A percentile compares a stretch with the other conserved stretches of the same genome.
Evolutionary conservation across 2,797 vertebrate genomes (phyloP).

Genomic region (Furcifer pardalis): DNA sequence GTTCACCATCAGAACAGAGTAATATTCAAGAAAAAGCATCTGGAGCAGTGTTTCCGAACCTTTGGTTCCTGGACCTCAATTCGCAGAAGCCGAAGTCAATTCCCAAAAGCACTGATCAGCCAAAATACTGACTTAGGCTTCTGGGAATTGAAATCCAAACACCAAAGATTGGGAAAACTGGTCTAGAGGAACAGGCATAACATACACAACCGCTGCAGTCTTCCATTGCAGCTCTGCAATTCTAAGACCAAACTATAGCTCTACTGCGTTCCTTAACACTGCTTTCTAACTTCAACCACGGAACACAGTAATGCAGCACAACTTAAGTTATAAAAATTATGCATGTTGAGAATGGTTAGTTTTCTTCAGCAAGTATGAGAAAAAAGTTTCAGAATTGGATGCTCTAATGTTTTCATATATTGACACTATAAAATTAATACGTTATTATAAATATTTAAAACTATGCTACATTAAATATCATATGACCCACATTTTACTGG

Average conservation of each 20-base stretch:
- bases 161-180: too few species aligned
- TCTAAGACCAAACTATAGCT: too few species aligned
- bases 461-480: slow-evolving; percentile 39
- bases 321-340: slow-evolving; percentile 37
- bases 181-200: too few species aligned
- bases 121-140: too few species aligned
- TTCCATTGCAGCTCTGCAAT: too few species aligned
- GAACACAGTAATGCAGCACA: slow-evolving; percentile 40
- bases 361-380: slow-evolving; percentile 14
- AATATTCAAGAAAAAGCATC: background rate
- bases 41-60: too few species aligned
- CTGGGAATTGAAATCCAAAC: too few species aligned
- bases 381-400: slow-evolving; percentile 8
- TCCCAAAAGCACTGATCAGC: too few species aligned
- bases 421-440: slow-evolving; percentile 21
- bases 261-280: too few species aligned
- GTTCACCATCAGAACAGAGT: background rate
- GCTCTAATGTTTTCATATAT: slow-evolving; percentile 26
- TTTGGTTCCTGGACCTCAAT: too few species aligned
- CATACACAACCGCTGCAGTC: slow-evolving; percentile 34
- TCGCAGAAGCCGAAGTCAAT: too few species aligned
- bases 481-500: slow-evolving; percentile 44
- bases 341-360: slow-evolving; percentile 22
- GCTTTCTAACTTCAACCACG: background rate
- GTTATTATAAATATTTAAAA: background rate